Base-by-base conservation (phyloP, 2,888 invertebrate genomes). In the Empis livida region DNA sequence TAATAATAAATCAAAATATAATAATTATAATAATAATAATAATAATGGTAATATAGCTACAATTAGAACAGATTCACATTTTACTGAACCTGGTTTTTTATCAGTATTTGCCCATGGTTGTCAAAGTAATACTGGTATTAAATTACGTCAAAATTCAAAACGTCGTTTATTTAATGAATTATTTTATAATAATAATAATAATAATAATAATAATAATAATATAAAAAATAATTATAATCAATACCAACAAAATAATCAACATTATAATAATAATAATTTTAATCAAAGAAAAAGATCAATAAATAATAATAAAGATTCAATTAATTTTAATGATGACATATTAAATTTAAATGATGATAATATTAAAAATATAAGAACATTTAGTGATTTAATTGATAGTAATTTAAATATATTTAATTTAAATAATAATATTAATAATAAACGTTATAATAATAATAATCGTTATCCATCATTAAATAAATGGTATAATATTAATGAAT, bases 51-150 rank as follows among this genome's bases (percentile, higher is more conserved):
- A 62, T 2, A 37, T 50, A 5, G 64, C 68, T 11, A 63, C 68
- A 0, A 66, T 68, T 16, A 78, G 83, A 63, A 86, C 86, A 0
- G 86, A 86, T 59, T 86, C 87, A 0, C 86, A 85, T 61, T 89
- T 89, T 58, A 75, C 87, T 0, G 88, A 89, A 57, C 88, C 88
- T 0, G 83, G 87, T 13, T 88, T 88, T 57, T 83, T 87, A 32
- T 87, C 87, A 41, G 86, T 89, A 0, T 88, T 88, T 59, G 88
- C 88, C 0, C 87, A 87, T 54, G 86, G 86, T 0, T 89, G 88
- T 58, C 81, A 83, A 57, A 78, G 62, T 45, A 62, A 62, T 5
- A 59, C 56, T 27, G 64, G 63, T 11, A 61, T 63, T 10, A 59
- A 62, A 32, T 51, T 64, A 20, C 59, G 69, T 0, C 62, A 64